A percentile compares a stretch with the other conserved stretches of the same genome.
phyloP scores from a whole-genome alignment of 1,140 invertebrate species.

The Thereuonema tuberculata region DNA sequence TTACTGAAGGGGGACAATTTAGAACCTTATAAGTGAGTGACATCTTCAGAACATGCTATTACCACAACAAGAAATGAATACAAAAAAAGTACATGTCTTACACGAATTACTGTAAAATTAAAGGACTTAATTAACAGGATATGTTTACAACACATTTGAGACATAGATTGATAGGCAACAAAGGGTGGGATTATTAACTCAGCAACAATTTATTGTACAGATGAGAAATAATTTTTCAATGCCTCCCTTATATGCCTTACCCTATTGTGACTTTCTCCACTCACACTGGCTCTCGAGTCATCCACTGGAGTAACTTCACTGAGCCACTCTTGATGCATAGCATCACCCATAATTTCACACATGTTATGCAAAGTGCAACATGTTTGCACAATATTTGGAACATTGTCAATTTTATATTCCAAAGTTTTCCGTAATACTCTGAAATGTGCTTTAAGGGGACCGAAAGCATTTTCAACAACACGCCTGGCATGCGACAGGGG shows the following conservation, averaged over 20 bases:
- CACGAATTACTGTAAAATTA: too few species aligned
- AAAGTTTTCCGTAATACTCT: background rate
- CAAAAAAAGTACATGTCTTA: too few species aligned
- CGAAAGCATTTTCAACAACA: constrained; percentile 6
- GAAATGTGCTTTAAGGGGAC: constrained; percentile 4
- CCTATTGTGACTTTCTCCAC: background rate
- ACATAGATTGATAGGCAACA: too few species aligned
- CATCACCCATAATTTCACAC: background rate
- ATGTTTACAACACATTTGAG: too few species aligned
- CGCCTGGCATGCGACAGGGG: background rate
- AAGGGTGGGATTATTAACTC: too few species aligned
- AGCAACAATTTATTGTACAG: too few species aligned
- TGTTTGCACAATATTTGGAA: background rate
- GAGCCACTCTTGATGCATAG: background rate
- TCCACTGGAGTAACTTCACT: background rate
- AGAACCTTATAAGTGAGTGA: too few species aligned
- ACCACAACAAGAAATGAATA: too few species aligned
- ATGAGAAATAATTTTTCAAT: background rate
- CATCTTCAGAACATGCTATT: too few species aligned
- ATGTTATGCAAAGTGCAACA: constrained; percentile 4
- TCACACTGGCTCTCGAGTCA: background rate
- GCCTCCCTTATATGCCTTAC: background rate
- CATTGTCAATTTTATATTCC: background rate
- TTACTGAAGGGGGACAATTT: too few species aligned
- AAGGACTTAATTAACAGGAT: too few species aligned